A percentile compares a stretch with the other conserved stretches of the same genome.
Evolutionary conservation across 2,888 invertebrate genomes (phyloP).

Genomic region (Coecobrya sp.): DNA sequence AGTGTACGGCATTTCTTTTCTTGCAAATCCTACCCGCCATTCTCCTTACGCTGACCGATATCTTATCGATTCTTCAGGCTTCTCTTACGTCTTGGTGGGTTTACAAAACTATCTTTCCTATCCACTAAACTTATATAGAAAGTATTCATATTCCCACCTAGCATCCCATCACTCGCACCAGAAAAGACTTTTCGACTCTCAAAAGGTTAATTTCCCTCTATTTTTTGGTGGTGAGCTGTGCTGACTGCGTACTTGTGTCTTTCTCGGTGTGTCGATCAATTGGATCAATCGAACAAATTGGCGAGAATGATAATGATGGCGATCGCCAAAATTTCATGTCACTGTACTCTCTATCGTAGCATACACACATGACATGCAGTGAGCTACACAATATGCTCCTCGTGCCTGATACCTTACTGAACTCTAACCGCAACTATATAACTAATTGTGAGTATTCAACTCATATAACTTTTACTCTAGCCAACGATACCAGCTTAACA

Average conservation of each 20-base stretch:
- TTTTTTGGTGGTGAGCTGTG: slow-evolving; percentile 1
- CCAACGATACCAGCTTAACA: not conserved
- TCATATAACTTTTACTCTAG: not conserved
- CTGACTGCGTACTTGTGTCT: slow-evolving; percentile 10
- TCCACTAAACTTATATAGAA: not conserved
- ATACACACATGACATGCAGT: slow-evolving; percentile 8
- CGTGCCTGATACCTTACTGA: slow-evolving; percentile 50
- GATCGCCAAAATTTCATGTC: slow-evolving; percentile 56
- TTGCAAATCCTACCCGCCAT: slow-evolving; percentile 13
- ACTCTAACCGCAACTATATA: slow-evolving; percentile 4
- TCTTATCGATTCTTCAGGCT: slow-evolving; percentile 50
- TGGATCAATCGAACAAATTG: slow-evolving; percentile 74
- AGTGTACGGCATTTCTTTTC: not conserved
- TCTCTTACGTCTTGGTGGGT: not conserved
- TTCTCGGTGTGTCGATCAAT: slow-evolving; percentile 47
- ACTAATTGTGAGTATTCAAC: not conserved
- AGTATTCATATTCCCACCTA: not conserved
- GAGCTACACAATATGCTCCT: slow-evolving; percentile 2
- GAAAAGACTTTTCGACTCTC: not conserved
- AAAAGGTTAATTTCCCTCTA: slow-evolving; percentile 31
- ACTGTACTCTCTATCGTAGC: slow-evolving; percentile 14
- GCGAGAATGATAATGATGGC: slow-evolving; percentile 60
- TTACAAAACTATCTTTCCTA: not conserved
- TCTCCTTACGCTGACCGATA: slow-evolving; percentile 48
- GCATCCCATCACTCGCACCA: not conserved